Base-by-base conservation (phyloP, 2,797 vertebrate genomes). In the Pipistrellus pipistrellus region DNA sequence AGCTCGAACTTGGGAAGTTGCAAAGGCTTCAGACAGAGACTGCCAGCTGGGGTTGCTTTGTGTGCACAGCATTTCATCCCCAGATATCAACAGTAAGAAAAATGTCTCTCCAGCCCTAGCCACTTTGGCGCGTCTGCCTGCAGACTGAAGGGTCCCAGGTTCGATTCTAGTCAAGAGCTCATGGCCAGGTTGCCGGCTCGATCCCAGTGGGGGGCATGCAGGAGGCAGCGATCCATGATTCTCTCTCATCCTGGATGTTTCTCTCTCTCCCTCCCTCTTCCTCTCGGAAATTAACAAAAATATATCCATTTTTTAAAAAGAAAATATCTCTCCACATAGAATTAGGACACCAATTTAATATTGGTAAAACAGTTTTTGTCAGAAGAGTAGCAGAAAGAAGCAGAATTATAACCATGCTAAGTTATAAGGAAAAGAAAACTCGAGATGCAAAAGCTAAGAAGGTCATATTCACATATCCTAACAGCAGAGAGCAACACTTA, bases 381-480 rank as follows among this genome's bases (percentile, higher is more conserved):
- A 71, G 76, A 78, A 89, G 44, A n/a, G 21, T 41, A 85, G 38
- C 90, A 59, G 64, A 82, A 93, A 69, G 71, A 59, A 81, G 12
- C n/a, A n/a, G 84, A 59, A 48, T 27, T 57, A 44, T 38, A 71
- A 93, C 64, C 44, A 20, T 44, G 44, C 77, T 78, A 55, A 73
- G n/a, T 77, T 35, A 48, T 17, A 88, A 87, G 46, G 69, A 48
- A 78, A 91, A 75, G n/a, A 38, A 68, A 84, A 86, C 17, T 3
- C 55, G 48, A 71, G 53, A 66, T 41, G n/a, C 30, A 32, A 9
- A 90, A 85, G n/a, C 10, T 57, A 27, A 72, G 66, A 75, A 68
- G 46, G 21, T 30, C n/a, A 71, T 46, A 72, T 72, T 90, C 83
- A 55, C 25, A 27, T 20, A 53, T 18, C n/a, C 62, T 21, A 38